Percentiles rank a stretch among this genome's conserved stretches.
These are phyloP conservation scores for Leucoma salicis DNA, from an alignment of 2,888 invertebrate species.

Conservation along the genomic window DNA sequence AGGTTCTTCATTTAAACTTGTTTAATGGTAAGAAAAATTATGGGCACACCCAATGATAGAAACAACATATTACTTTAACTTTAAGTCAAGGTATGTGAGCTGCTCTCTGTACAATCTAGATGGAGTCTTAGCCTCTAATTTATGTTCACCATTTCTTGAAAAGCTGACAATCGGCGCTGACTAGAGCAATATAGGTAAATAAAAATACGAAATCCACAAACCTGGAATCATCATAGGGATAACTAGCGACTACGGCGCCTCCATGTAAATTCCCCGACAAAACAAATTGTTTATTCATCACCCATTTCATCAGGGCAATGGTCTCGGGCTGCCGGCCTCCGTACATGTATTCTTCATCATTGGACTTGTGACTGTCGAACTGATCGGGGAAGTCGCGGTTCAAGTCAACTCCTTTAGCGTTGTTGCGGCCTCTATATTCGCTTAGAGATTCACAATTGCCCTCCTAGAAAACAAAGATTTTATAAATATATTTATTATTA, in stretches of 20 bases:
- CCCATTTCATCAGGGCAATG: slow-evolving; percentile 93
- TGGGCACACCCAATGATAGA: no score
- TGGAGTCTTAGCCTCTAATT: no score
- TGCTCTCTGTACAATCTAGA: no score
- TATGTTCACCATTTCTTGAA: no score
- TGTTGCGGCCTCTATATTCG: slow-evolving; percentile 88
- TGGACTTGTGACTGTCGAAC: slow-evolving; percentile 78
- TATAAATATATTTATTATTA: no score
- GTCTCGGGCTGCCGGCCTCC: slow-evolving; percentile 92
- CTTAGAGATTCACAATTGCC: slow-evolving; percentile 88
- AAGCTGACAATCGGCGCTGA: no score
- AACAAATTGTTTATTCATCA: slow-evolving; percentile 92
- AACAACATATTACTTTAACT: no score
- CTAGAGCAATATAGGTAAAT: no score
- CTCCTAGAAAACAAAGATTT: slow-evolving; percentile 83
- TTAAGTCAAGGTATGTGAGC: no score
- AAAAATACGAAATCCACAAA: slow-evolving; percentile 57
- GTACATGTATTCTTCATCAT: slow-evolving; percentile 73
- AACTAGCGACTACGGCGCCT: slow-evolving; percentile 98
- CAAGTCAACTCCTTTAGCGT: slow-evolving; percentile 90
- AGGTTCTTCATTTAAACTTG: no score
- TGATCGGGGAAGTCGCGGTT: slow-evolving; percentile 97
- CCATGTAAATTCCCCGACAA: slow-evolving; percentile 97
- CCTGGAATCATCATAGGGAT: slow-evolving; percentile 96
- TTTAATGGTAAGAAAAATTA: no score